phyloP scores from a whole-genome alignment of 2,113 vertebrate species.

The Mesembrinibis cayennensis region DNA sequence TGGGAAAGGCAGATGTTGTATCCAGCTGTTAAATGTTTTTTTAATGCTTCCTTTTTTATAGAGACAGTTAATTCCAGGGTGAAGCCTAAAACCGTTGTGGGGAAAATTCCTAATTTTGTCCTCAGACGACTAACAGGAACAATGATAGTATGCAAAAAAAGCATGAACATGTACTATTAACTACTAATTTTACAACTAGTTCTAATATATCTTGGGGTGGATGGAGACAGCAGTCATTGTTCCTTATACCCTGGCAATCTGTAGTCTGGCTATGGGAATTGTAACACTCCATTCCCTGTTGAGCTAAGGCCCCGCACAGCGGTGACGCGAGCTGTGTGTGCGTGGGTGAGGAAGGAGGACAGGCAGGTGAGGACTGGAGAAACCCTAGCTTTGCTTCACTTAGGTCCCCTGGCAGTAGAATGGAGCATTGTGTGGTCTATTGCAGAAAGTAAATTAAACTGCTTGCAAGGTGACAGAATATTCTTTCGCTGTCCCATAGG shows the following conservation, averaged over 20 bases:
- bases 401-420: background rate
- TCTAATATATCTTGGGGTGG: background rate
- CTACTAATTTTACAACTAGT: background rate
- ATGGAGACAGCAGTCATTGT: background rate
- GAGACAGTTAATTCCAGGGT: slow-evolving; percentile 10
- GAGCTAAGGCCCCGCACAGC: background rate
- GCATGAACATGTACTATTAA: background rate
- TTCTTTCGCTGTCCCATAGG: accelerated
- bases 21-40: slow-evolving; percentile 61
- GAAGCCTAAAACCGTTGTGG: slow-evolving; percentile 1
- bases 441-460: background rate
- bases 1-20: slow-evolving; percentile 57
- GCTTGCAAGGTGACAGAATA: background rate
- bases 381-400: background rate
- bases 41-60: slow-evolving; percentile 38
- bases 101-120: background rate
- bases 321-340: accelerated
- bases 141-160: background rate
- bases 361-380: background rate
- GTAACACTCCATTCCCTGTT: accelerated
- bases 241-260: background rate
- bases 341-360: background rate
- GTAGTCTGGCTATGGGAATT: background rate
- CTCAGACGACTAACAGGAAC: background rate
- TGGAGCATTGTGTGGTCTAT: accelerated